Conservation (phyloP, 35 echinoderm and acorn worm genomes). For the Lytechinus pictus region DNA sequence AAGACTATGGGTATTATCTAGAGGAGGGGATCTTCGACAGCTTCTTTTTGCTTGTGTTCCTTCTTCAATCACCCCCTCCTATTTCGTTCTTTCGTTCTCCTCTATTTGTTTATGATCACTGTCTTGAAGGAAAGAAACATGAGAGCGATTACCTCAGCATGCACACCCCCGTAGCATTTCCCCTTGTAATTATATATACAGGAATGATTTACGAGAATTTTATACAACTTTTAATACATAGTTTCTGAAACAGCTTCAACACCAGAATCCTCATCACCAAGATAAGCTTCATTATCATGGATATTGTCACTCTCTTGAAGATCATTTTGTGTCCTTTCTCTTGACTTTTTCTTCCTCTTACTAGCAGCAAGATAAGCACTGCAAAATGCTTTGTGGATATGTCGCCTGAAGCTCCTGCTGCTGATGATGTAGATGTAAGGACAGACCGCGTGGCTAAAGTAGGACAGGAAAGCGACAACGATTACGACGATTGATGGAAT, state of each 20-base stretch:
- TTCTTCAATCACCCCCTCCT: too few relatives aligned
- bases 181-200: too few relatives aligned
- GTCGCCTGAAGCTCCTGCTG: slow-evolving; percentile 1
- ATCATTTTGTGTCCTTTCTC: neutral
- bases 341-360: slow-evolving; percentile 31
- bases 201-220: too few relatives aligned
- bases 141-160: too few relatives aligned
- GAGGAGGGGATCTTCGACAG: too few relatives aligned
- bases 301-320: neutral
- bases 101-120: too few relatives aligned
- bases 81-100: too few relatives aligned
- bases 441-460: slow-evolving; percentile 44
- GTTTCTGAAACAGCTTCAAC: neutral
- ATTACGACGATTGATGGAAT: slow-evolving; percentile 45
- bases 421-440: slow-evolving; percentile 43
- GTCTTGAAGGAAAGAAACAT: too few relatives aligned
- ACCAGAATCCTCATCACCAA: slow-evolving; percentile 34
- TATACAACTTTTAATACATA: neutral
- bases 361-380: neutral
- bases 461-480: slow-evolving; percentile 48
- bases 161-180: too few relatives aligned
- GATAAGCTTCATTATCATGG: slow-evolving; percentile 24
- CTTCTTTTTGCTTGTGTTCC: too few relatives aligned
- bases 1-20: too few relatives aligned
- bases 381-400: neutral